Percentiles rank a stretch among this genome's conserved stretches.
phyloP scores from a whole-genome alignment of 2,888 invertebrate genomes.

The Ypsolopha sequella region DNA sequence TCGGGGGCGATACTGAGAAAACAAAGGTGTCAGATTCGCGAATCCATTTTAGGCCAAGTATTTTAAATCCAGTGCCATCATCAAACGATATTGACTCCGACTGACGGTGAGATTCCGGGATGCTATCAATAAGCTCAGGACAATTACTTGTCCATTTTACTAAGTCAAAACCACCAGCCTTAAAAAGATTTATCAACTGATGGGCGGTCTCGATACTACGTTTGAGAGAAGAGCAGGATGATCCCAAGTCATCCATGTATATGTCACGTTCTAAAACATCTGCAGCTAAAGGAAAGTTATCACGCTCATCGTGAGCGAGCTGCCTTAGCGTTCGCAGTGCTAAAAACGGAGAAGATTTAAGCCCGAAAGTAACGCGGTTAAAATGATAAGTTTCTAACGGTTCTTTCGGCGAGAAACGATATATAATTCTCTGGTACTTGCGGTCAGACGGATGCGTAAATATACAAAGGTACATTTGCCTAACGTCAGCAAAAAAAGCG shows the following conservation, averaged over 20 bases:
- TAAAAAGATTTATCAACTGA: neutral
- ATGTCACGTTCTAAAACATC: neutral
- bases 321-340: neutral
- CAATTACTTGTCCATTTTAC: no score
- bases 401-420: neutral
- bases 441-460: neutral
- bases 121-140: no score
- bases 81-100: neutral
- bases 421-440: neutral
- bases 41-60: slow-evolving; percentile 5
- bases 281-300: neutral
- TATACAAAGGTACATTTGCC: slow-evolving; percentile 7
- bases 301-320: neutral
- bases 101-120: neutral
- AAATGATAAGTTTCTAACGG: neutral
- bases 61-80: slow-evolving; percentile 8
- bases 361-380: neutral
- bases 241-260: no score
- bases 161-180: no score
- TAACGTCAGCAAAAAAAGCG: neutral
- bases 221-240: no score
- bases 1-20: slow-evolving; percentile 1
- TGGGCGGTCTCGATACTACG: neutral
- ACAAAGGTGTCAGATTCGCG: slow-evolving; percentile 8
- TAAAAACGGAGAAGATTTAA: neutral